Evolutionary conservation across 2,797 vertebrate genomes (phyloP).

Genomic region (Anabacerthia variegaticeps): DNA sequence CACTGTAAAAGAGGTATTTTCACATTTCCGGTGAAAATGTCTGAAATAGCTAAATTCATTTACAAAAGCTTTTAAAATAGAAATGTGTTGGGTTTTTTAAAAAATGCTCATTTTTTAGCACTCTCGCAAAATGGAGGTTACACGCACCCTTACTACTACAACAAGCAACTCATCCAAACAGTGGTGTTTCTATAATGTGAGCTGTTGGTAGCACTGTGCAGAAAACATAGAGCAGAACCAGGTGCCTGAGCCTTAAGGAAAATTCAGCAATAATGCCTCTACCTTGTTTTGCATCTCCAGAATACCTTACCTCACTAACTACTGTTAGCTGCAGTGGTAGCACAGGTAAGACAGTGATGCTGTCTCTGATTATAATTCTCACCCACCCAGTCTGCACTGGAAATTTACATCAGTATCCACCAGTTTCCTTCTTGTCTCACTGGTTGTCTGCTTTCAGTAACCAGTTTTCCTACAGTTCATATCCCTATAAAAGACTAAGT

Average conservation of each 20-base stretch:
- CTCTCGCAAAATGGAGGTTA: background rate
- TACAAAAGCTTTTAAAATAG: conserved; percentile 42
- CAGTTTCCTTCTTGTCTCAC: background rate
- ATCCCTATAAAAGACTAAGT: background rate
- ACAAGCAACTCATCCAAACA: conserved; percentile 14
- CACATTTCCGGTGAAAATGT: background rate
- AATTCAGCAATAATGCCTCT: background rate
- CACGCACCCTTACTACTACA: conserved; percentile 12
- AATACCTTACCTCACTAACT: background rate
- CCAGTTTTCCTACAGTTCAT: background rate
- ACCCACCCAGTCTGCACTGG: background rate
- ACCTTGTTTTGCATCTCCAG: background rate
- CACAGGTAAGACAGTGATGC: background rate
- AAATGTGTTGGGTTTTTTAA: background rate
- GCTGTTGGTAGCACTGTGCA: background rate
- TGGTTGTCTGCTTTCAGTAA: background rate
- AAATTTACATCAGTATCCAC: background rate
- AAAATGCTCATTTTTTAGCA: background rate
- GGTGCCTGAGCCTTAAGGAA: conserved; percentile 7
- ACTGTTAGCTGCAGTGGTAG: background rate
- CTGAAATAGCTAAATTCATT: conserved; percentile 31
- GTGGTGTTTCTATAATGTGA: background rate
- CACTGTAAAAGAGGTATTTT: conserved; percentile 8
- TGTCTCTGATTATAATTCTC: background rate
- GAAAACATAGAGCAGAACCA: background rate